A percentile compares a stretch with the other conserved stretches of the same genome.
phyloP scores from a whole-genome alignment of 2,888 invertebrate species.

The Rambutsinella grinnellia region DNA sequence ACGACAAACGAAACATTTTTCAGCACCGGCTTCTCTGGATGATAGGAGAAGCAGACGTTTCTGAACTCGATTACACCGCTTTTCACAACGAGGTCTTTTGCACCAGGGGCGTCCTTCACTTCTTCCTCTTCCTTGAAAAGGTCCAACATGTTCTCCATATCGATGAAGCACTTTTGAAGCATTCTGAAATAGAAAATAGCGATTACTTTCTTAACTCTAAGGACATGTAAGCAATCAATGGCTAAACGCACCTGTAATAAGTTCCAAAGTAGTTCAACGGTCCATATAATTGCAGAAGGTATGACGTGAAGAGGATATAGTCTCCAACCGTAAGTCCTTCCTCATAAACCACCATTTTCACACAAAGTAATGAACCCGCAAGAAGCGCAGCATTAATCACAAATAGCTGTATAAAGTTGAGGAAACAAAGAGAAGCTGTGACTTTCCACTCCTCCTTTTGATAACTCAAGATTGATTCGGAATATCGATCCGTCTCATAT shows the following conservation, averaged over 20 bases:
- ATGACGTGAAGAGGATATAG: slow-evolving; percentile 95
- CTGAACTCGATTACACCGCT: slow-evolving; percentile 86
- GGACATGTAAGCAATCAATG: slow-evolving; percentile 50
- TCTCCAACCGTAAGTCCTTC: slow-evolving; percentile 89
- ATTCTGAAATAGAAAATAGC: slow-evolving; percentile 75
- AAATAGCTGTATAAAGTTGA: slow-evolving; percentile 92
- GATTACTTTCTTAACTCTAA: not conserved
- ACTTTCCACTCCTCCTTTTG: slow-evolving; percentile 82
- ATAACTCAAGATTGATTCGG: slow-evolving; percentile 77
- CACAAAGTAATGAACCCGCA: slow-evolving; percentile 89
- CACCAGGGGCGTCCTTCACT: slow-evolving; percentile 85
- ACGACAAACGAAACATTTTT: slow-evolving; percentile 84
- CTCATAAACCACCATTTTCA: slow-evolving; percentile 82
- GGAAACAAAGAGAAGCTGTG: slow-evolving; percentile 85
- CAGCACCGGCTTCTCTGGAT: slow-evolving; percentile 81
- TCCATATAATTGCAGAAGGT: slow-evolving; percentile 93
- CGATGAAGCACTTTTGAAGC: slow-evolving; percentile 97
- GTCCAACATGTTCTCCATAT: slow-evolving; percentile 99
- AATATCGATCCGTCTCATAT: slow-evolving; percentile 90
- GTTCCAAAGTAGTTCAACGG: slow-evolving; percentile 99
- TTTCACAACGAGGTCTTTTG: slow-evolving; percentile 78
- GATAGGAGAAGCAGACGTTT: slow-evolving; percentile 91
- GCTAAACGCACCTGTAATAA: slow-evolving; percentile 83
- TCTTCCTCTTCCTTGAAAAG: slow-evolving; percentile 89
- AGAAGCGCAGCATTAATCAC: slow-evolving; percentile 89